Conservation (phyloP, 2,113 vertebrate genomes). For the Eretmochelys imbricata region DNA sequence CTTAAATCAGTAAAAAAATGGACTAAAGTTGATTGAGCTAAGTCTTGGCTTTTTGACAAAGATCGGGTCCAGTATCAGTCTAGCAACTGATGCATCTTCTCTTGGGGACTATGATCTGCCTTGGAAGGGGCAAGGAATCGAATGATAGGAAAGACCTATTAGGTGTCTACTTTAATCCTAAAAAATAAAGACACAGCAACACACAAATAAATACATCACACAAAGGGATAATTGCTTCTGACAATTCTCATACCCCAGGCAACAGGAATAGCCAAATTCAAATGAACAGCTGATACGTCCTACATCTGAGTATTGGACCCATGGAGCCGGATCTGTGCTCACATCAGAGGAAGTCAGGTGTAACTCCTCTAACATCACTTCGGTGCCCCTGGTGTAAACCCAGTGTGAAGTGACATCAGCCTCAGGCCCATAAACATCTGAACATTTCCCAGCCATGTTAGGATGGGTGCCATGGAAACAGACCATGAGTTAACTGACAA, state of each 20-base stretch:
- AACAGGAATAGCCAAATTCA: not conserved
- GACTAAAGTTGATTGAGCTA: fast-evolving
- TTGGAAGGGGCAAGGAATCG: not conserved
- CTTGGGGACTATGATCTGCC: not conserved
- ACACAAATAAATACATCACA: not conserved
- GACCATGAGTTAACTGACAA: not conserved
- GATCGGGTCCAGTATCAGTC: not conserved
- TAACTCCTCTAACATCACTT: too few species aligned
- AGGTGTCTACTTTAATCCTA: not conserved
- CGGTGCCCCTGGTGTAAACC: not conserved
- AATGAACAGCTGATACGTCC: too few species aligned
- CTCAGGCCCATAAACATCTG: not conserved
- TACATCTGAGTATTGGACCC: too few species aligned
- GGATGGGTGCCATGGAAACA: not conserved
- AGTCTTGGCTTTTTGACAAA: not conserved
- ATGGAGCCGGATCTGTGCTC: too few species aligned
- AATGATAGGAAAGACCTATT: not conserved
- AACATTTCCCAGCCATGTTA: not conserved
- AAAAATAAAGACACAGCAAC: not conserved
- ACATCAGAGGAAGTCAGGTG: too few species aligned
- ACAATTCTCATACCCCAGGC: not conserved
- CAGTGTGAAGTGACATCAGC: not conserved
- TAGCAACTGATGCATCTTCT: fast-evolving
- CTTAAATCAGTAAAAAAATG: not conserved
- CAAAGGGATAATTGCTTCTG: not conserved